Evolutionary conservation across 2,797 vertebrate species (phyloP).

Genomic region (Sebastes kiyomatsui): DNA sequence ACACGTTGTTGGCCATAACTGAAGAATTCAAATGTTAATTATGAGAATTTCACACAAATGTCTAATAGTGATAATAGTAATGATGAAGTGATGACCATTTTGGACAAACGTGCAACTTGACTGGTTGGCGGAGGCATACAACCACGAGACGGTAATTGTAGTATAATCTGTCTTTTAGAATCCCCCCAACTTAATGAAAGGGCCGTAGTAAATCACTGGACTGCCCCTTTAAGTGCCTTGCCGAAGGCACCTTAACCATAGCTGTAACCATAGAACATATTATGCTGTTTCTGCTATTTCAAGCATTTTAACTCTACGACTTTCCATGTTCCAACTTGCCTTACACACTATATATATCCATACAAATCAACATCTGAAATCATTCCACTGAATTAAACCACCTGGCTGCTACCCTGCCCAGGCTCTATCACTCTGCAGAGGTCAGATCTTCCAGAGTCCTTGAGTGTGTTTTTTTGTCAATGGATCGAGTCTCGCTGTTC

Average conservation of each 20-base stretch:
- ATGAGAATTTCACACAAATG: no score
- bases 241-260: background rate
- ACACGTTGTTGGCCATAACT: no score
- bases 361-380: slow-evolving; percentile 36
- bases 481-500: slow-evolving; percentile 46
- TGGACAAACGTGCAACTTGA: no score
- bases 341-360: background rate
- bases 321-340: background rate
- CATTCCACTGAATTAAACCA: slow-evolving; percentile 32
- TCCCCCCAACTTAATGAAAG: background rate
- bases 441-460: slow-evolving; percentile 43
- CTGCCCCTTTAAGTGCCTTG: background rate
- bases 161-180: no score
- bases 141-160: no score
- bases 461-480: slow-evolving; percentile 53
- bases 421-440: slow-evolving; percentile 30
- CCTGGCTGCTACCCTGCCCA: slow-evolving; percentile 14
- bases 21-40: no score
- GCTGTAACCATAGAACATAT: background rate
- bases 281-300: background rate
- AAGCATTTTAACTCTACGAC: background rate
- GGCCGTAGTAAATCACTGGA: background rate
- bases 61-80: no score
- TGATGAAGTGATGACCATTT: no score
- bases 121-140: no score